phyloP scores from a whole-genome alignment of 2,888 invertebrate genomes.

The Holacanthella duospinosa region DNA sequence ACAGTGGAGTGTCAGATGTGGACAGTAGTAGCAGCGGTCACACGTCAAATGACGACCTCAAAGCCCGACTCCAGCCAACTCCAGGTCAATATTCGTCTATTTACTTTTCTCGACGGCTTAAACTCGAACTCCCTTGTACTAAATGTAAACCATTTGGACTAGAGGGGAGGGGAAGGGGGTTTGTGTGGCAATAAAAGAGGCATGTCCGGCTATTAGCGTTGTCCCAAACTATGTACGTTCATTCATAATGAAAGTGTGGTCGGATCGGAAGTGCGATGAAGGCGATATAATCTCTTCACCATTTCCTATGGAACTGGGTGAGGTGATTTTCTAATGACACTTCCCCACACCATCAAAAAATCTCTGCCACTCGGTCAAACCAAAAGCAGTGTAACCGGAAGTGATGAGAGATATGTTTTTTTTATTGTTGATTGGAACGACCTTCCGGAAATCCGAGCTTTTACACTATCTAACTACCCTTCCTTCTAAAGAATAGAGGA shows the following conservation, averaged over 20 bases:
- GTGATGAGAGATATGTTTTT: not conserved
- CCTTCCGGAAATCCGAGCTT: not conserved
- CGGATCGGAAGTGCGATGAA: not conserved
- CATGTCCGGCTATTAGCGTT: slow-evolving; percentile 6
- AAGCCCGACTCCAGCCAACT: slow-evolving; percentile 65
- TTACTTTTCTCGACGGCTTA: not conserved
- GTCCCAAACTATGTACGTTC: not conserved
- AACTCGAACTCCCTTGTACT: too few relatives aligned
- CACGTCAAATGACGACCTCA: slow-evolving; percentile 69
- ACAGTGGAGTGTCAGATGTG: slow-evolving; percentile 93
- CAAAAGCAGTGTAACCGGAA: not conserved
- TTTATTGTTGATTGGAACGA: not conserved
- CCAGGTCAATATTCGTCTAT: slow-evolving; percentile 31
- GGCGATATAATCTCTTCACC: slow-evolving; percentile 3
- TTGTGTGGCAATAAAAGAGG: not conserved
- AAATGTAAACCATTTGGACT: too few relatives aligned
- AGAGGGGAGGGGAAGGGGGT: too few relatives aligned
- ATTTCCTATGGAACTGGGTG: not conserved
- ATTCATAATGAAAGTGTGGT: not conserved
- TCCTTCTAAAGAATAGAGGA: too few relatives aligned
- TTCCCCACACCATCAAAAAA: not conserved
- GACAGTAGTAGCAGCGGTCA: slow-evolving; percentile 77
- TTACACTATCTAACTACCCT: too few relatives aligned
- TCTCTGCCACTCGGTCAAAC: slow-evolving; percentile 6
- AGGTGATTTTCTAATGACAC: not conserved